Evolutionary conservation across 2,888 invertebrate genomes (phyloP).

Genomic region (Smittia aterrima): DNA sequence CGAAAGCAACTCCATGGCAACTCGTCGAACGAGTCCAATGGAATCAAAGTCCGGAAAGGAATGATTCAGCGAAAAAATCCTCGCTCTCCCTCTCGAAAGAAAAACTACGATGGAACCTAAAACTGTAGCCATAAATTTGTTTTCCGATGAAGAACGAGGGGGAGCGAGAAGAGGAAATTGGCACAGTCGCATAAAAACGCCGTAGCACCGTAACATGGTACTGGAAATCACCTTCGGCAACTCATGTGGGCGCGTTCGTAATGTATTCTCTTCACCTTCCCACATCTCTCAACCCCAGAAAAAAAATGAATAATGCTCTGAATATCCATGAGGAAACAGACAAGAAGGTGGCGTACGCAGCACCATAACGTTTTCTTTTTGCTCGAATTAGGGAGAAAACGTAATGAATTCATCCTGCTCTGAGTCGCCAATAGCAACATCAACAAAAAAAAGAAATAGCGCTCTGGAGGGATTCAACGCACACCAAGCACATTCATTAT

Average conservation of each 20-base stretch:
- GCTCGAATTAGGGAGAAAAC: not conserved
- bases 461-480: not conserved
- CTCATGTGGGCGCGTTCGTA: conserved; percentile 25
- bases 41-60: conserved; percentile 3
- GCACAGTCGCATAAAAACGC: conserved; percentile 11
- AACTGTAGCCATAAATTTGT: conserved; percentile 12
- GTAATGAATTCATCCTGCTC: conserved; percentile 30
- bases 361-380: not conserved
- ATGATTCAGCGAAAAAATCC: not conserved
- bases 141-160: not conserved
- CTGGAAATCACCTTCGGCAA: conserved; percentile 35
- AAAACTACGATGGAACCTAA: not conserved
- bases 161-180: not conserved
- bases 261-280: conserved; percentile 11
- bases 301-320: not conserved
- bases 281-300: not conserved
- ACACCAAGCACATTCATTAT: not conserved
- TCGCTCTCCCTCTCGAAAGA: not conserved
- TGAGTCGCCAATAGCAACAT: not conserved
- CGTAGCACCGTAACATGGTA: conserved; percentile 31
- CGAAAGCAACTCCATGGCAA: not conserved
- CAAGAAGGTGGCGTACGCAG: not conserved
- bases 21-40: not conserved
- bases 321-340: not conserved
- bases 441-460: not conserved